Evolutionary conservation across 2,797 vertebrate species (phyloP), one percentile per base, ranked within the genome.

Genomic region (Pangasius sanitwongsei): DNA sequence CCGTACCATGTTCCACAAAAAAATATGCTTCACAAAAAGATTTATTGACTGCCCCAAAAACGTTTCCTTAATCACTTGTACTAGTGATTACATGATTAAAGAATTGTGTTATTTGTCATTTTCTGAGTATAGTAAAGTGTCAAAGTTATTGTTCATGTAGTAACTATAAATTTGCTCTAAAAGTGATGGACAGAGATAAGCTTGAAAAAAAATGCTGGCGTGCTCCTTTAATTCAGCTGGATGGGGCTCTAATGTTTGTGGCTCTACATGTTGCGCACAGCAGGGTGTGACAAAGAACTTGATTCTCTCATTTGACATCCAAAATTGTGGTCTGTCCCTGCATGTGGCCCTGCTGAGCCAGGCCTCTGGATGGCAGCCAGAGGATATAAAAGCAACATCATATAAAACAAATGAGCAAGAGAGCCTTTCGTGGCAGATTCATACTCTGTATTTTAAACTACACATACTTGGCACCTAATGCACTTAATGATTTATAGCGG

Each of bases 361-460:
- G 87, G 53, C 57, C 85, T 92, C 91, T 92, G 92, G 92, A 92
- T 80, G 9, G 15, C 69, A 67, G 89, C 93, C 92, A 92, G 85
- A 63, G 89, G 89, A 91, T 92, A 93, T 91, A 63, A 92, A 93
- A 90, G 86, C 82, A 77, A 57, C 87, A 85, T 83, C 87, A 80
- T 85, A 89, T 91, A 88, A 92, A 92, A 57, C 87, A 83, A 87
- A 85, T 23, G 55, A 67, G 25, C 59, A 70, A 77, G 44, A 44
- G 53, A 80, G 31, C 31, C 59, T 85, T 48, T 50, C 25, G 28
- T 9, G 57, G 28, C 37, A 67, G 57, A 77, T 57, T 65, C 72
- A 85, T 61, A 65, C 23, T 61, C 37, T 72, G 9, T 57, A 59
- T 37, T 74, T 63, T 59, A 70, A 48, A 84, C 31, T 13, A 44